Evolutionary conservation across 2,797 vertebrate genomes (phyloP).

Genomic region (Erpetoichthys calabaricus): DNA sequence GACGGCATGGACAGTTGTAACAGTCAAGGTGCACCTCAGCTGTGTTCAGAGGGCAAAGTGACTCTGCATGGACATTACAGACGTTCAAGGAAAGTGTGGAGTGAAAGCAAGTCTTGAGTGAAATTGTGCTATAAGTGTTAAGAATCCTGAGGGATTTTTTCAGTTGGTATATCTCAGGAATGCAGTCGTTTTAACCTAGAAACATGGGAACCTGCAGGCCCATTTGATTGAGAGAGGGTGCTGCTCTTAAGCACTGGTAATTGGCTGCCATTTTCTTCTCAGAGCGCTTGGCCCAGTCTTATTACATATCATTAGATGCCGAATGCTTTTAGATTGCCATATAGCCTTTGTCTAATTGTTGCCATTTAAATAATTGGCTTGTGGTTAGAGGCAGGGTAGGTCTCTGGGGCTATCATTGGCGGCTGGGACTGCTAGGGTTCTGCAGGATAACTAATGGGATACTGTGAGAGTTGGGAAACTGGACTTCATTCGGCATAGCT

Average conservation of each 20-base stretch:
- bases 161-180: background rate
- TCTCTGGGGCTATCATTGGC: no score
- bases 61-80: no score
- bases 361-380: constrained; percentile 41
- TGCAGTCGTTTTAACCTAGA: constrained; percentile 5
- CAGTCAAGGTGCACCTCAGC: no score
- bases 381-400: no score
- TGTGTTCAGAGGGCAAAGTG: no score
- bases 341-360: constrained; percentile 57
- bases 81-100: no score
- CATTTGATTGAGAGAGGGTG: background rate
- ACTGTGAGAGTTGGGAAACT: no score
- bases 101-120: no score
- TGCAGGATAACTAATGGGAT: no score
- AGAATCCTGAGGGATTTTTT: background rate
- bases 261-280: constrained; percentile 16
- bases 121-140: background rate
- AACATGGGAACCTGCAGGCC: background rate
- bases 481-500: no score
- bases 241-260: constrained; percentile 15
- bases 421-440: no score
- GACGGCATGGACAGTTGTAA: no score
- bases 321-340: constrained; percentile 54
- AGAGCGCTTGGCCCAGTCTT: constrained; percentile 29
- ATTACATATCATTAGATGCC: constrained; percentile 51